A percentile compares a stretch with the other conserved stretches of the same genome.
Conservation (phyloP, 1,140 invertebrate species). For the Tetramorium alpestre region DNA sequence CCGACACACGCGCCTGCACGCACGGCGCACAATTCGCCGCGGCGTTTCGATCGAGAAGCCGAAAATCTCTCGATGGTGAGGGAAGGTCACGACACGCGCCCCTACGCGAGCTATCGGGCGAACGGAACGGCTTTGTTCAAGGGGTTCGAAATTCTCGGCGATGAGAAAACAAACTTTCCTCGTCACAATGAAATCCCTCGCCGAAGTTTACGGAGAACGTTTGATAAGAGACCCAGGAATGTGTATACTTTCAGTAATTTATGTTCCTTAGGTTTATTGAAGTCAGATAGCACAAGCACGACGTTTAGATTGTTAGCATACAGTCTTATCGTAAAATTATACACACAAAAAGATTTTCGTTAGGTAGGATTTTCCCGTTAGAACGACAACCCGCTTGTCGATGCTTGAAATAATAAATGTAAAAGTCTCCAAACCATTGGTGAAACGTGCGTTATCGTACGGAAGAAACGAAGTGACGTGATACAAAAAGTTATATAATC, state of each 20-base stretch:
- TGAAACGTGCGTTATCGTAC: conserved; percentile 5
- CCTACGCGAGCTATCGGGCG: neutral
- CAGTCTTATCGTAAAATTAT: neutral
- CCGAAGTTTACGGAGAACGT: neutral
- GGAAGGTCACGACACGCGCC: conserved; percentile 28
- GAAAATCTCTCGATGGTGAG: conserved; percentile 52
- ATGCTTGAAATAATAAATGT: neutral
- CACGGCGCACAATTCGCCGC: conserved; percentile 46
- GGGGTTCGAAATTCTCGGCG: neutral
- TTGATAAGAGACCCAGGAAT: conserved; percentile 13
- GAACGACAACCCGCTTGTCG: neutral
- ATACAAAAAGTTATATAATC: conserved; percentile 39
- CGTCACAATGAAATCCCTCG: neutral
- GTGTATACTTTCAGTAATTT: conserved; percentile 13
- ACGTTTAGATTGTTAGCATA: neutral
- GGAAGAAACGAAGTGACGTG: neutral
- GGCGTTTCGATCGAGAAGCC: conserved; percentile 57
- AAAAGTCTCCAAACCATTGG: neutral
- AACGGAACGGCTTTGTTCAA: neutral
- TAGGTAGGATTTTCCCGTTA: neutral
- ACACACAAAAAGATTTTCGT: neutral
- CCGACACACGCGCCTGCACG: neutral
- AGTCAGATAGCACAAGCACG: neutral
- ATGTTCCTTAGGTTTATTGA: neutral
- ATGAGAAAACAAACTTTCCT: conserved; percentile 39